Conservation (phyloP, 1,140 invertebrate genomes). For the Euura lappo region DNA sequence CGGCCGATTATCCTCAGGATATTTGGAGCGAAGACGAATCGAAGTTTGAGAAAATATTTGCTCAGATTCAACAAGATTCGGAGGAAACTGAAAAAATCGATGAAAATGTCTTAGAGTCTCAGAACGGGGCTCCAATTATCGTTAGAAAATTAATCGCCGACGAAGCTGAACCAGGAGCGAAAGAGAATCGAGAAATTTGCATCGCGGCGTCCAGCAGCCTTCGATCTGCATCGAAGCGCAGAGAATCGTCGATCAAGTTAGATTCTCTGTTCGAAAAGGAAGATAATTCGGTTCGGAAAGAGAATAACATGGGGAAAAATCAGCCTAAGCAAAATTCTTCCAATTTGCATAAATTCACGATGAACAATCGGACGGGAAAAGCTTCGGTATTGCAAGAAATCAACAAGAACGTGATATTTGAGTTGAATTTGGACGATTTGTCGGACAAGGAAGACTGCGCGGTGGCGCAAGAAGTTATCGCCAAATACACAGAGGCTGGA, state of each 20-base stretch:
- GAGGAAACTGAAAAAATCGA: slow-evolving; percentile 16
- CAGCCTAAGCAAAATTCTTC: not conserved
- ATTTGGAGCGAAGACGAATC: slow-evolving; percentile 48
- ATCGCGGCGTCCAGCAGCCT: not conserved
- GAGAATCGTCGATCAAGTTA: slow-evolving; percentile 14
- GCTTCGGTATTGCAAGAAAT: slow-evolving; percentile 32
- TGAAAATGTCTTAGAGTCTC: slow-evolving; percentile 18
- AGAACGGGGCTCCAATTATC: slow-evolving; percentile 21
- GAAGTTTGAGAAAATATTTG: slow-evolving; percentile 43
- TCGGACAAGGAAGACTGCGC: slow-evolving; percentile 12
- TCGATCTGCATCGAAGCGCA: slow-evolving; percentile 7
- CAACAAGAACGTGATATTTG: slow-evolving; percentile 34
- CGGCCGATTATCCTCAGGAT: slow-evolving; percentile 45
- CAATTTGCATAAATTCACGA: slow-evolving; percentile 22
- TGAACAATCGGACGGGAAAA: slow-evolving; percentile 9
- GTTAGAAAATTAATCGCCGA: not conserved
- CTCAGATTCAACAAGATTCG: slow-evolving; percentile 18
- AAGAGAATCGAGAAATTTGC: not conserved
- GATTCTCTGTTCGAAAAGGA: not conserved
- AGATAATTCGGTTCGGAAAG: not conserved
- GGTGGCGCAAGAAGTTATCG: slow-evolving; percentile 20
- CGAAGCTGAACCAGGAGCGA: not conserved
- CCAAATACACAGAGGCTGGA: slow-evolving; percentile 9
- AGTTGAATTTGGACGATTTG: slow-evolving; percentile 32
- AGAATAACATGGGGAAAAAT: not conserved